Percentiles rank a stretch among this genome's conserved stretches.
Conservation (phyloP, 2,888 invertebrate species). For the Zygothrica quintamaculata region DNA sequence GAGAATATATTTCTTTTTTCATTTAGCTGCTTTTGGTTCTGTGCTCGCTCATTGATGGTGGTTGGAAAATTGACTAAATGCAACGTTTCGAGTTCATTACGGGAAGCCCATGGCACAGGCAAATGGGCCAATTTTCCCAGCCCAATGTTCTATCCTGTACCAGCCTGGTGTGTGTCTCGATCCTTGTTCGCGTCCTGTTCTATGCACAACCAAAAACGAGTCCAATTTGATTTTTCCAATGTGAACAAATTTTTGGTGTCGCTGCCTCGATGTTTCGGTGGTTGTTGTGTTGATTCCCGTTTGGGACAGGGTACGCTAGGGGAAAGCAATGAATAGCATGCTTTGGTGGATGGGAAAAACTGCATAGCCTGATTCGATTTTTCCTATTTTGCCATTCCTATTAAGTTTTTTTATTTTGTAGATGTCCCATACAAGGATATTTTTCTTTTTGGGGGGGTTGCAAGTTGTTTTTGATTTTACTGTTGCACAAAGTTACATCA, state of each 20-base stretch:
- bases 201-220: constrained; percentile 34
- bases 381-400: constrained; percentile 11
- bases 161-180: constrained; percentile 3
- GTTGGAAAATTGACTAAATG: constrained; percentile 76
- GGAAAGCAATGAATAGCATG: constrained; percentile 9
- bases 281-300: constrained; percentile 60
- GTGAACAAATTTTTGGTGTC: constrained; percentile 47
- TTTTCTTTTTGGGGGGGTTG: constrained; percentile 44
- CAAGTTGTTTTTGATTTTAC: constrained; percentile 22
- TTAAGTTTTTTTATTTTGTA: constrained; percentile 13
- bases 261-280: constrained; percentile 40
- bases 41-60: constrained; percentile 51
- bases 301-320: constrained; percentile 58
- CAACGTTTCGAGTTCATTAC: constrained; percentile 68
- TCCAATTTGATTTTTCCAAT: constrained; percentile 69
- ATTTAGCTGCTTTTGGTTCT: too few relatives aligned
- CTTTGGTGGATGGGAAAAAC: constrained; percentile 48
- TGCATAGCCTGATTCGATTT: constrained; percentile 37
- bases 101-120: constrained; percentile 25
- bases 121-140: constrained; percentile 69
- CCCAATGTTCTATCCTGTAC: constrained; percentile 12
- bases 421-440: constrained; percentile 50
- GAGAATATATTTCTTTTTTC: constrained; percentile 1
- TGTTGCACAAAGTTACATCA: constrained; percentile 62
- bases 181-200: constrained; percentile 23